Base-by-base conservation (phyloP, 2,113 vertebrate genomes). In the Lagopus muta region DNA sequence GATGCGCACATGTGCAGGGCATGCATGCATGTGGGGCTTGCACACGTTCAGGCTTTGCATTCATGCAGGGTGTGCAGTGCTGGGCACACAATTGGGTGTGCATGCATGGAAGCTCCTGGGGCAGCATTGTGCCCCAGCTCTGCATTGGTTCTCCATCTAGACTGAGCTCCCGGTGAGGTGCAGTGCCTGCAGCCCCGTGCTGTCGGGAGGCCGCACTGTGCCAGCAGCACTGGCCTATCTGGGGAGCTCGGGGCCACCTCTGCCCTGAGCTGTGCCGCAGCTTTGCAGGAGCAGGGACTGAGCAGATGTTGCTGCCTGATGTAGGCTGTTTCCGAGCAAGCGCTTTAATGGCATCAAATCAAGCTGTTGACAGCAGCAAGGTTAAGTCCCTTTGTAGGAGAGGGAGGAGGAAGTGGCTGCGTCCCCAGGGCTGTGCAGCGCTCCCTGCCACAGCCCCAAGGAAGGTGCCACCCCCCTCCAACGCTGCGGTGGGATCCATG, bases 331-430 rank as follows among this genome's bases (percentile, higher is more conserved):
- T 85, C 92, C 72, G 9, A 89, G 92, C 92, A 89, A 95, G 91
- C 4, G 30, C 91, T 83, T 90, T 86, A 95, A 92, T 60, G 88
- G 95, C 94, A 89, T 93, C 92, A 88, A 91, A 94, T 91, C 95
- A 94, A 95, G 85, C 93, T 92, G 95, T 92, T 42, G 50, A 82
- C 92, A 93, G 95, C 96, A 89, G 88, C 30, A 45, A 95, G 94
- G 88, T 93, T 92, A 89, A 1, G 16, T 85, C 92, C 91, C 90
- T 92, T 43, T 75, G 76, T 13, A 4, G 36, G 90, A 82, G 66
- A 58, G 92, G 88, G 75, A 92, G 83, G 81, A 2, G 66, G 57
- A 73, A 17, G 22, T 4, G 14, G 66, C 83, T 32, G 5, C 3
- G 2, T 55, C 78, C 60, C 43, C 0, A 43, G 60, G 78, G 89